Percentiles rank a stretch among this genome's conserved stretches.
phyloP scores from a whole-genome alignment of 2,797 vertebrate species.

The Molossus molossus region DNA sequence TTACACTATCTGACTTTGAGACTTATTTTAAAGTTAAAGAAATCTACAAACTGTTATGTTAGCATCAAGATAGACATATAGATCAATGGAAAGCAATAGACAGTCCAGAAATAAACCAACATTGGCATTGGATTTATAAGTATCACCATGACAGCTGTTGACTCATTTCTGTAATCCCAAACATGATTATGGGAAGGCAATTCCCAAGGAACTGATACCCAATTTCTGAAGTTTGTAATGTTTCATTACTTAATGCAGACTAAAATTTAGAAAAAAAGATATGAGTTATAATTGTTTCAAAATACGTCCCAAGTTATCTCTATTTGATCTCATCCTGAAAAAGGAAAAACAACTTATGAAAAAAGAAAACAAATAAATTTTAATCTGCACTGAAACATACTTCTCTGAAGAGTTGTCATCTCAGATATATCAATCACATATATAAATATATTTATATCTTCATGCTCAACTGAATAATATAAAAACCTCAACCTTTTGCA shows the following conservation, averaged over 20 bases:
- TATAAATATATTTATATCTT: neutral
- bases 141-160: neutral
- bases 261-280: conserved; percentile 7
- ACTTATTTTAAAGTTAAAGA: neutral
- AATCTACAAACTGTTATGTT: neutral
- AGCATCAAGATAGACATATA: neutral
- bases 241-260: conserved; percentile 6
- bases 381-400: neutral
- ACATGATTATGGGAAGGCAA: no score
- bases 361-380: conserved; percentile 15
- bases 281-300: neutral
- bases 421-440: neutral
- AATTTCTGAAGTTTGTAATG: neutral
- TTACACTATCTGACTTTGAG: neutral
- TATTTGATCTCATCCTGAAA: neutral
- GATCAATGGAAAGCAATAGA: neutral
- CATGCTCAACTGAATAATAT: neutral
- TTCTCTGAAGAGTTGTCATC: neutral
- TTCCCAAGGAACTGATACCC: neutral
- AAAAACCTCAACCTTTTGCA: conserved; percentile 77
- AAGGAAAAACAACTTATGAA: neutral
- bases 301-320: neutral
- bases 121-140: neutral
- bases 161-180: neutral
- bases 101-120: neutral